A percentile compares a stretch with the other conserved stretches of the same genome.
These are phyloP conservation scores for Drosophila villosipedis DNA, from an alignment of 2,888 invertebrate species.

Conservation along the genomic window DNA sequence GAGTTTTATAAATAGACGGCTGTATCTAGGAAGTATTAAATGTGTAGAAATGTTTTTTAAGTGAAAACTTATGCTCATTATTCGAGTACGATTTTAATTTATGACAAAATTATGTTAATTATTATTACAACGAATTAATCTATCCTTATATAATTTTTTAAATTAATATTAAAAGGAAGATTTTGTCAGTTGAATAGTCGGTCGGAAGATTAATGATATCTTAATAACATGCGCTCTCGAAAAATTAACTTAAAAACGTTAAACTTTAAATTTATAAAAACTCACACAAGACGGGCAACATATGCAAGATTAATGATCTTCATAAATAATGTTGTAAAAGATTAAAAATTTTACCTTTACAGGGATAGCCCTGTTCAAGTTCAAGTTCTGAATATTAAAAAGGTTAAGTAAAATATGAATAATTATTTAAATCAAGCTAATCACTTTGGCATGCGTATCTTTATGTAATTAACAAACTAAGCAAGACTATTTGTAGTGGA, in stretches of 20 bases:
- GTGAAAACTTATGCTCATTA: background rate
- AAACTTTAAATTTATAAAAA: constrained; percentile 1
- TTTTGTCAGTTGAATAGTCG: background rate
- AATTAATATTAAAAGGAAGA: background rate
- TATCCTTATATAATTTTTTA: background rate
- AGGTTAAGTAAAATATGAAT: background rate
- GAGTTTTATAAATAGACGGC: background rate
- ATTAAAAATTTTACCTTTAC: constrained; percentile 6
- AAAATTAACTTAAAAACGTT: background rate
- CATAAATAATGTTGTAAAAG: background rate
- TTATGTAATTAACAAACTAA: background rate
- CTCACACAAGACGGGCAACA: background rate
- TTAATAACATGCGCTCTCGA: background rate
- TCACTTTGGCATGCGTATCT: background rate
- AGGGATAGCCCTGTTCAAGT: background rate
- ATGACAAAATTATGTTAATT: constrained; percentile 2
- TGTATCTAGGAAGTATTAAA: constrained; percentile 1
- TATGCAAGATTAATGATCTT: constrained; percentile 28
- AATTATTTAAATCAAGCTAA: background rate
- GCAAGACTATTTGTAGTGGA: background rate
- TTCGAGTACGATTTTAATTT: background rate
- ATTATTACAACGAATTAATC: background rate
- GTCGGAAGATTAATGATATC: constrained; percentile 14
- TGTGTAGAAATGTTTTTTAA: background rate
- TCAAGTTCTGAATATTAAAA: no score